These are phyloP conservation scores for Paradoxurus hermaphroditus DNA, from an alignment of 2,113 vertebrate genomes.

Conservation along the genomic window DNA sequence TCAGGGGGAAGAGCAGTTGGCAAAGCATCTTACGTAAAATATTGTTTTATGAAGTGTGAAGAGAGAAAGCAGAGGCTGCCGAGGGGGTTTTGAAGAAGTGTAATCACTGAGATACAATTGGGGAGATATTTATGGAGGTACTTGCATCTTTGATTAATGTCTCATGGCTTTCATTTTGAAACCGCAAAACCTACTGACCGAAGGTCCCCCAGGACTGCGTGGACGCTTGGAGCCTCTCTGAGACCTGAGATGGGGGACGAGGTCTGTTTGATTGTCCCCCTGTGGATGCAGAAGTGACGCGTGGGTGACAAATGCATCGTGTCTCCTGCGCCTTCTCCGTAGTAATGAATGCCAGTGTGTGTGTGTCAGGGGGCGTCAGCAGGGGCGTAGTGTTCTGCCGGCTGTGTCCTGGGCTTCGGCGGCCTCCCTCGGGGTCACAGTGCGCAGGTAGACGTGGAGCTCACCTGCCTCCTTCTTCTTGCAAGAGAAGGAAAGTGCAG, in stretches of 20 bases:
- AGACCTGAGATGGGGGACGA: neutral
- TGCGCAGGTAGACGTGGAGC: fast-evolving
- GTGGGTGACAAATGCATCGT: fast-evolving
- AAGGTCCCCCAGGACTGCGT: fast-evolving
- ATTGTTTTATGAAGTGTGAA: neutral
- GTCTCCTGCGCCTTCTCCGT: neutral
- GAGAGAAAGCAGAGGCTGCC: neutral
- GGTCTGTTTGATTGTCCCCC: neutral
- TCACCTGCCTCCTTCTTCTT: neutral
- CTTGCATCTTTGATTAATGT: neutral
- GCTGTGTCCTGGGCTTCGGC: neutral
- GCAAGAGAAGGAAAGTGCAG: neutral
- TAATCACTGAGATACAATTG: neutral
- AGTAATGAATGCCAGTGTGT: neutral
- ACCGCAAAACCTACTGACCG: neutral
- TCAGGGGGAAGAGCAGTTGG: neutral
- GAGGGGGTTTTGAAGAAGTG: neutral
- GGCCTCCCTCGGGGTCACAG: neutral
- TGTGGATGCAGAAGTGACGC: neutral
- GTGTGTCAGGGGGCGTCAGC: neutral
- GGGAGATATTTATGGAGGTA: neutral
- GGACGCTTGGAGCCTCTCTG: neutral
- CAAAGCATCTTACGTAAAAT: neutral
- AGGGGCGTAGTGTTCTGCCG: fast-evolving
- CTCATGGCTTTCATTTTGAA: neutral